Base-by-base conservation (phyloP, 2,113 vertebrate species). In the Dendrocopos noguchii region DNA sequence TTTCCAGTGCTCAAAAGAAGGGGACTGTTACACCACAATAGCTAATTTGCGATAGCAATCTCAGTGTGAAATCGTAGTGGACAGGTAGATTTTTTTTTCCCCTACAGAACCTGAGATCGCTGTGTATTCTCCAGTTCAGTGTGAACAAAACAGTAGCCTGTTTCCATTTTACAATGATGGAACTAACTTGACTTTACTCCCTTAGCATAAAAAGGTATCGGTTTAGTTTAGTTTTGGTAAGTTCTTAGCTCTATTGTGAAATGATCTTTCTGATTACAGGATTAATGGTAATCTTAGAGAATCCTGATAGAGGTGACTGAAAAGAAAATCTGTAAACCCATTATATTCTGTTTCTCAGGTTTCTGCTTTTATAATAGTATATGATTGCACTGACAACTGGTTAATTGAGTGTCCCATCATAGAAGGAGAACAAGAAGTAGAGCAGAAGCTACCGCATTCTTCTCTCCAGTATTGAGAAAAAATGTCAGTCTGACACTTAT, bases 251-350 rank as follows among this genome's bases (percentile, higher is more conserved):
- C 39, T n/a, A 87, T 96, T 96, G 94, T 96, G 65, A 83, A 92
- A 80, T 65, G 31, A 27, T 87, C 56, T 85, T 94, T 96, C 82
- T 87, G 91, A 92, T 91, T 93, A 87, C 72, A 80, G 75, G 84
- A 93, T 89, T 94, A 93, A 83, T 96, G 92, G 93, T 95, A 96
- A 96, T 88, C 57, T 80, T 91, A 96, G 95, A 95, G 85, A 95
- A 85, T 93, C 68, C 61, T 88, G 90, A 96, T 95, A 95, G 65
- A 71, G 73, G 16, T 57, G 68, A 5, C 76, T 88, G 60, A 66
- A 87, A 96, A 77, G 82, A 90, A 95, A 90, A 88, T 88, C 88
- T 94, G 76, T 83, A 56, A 91, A 91, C 46, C 68, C 42, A 71
- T 71, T 91, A 66, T 83, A 28, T 88, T 83, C 56, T 0, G 0